Conservation (phyloP, 2,113 vertebrate genomes). For the Axis porcinus region DNA sequence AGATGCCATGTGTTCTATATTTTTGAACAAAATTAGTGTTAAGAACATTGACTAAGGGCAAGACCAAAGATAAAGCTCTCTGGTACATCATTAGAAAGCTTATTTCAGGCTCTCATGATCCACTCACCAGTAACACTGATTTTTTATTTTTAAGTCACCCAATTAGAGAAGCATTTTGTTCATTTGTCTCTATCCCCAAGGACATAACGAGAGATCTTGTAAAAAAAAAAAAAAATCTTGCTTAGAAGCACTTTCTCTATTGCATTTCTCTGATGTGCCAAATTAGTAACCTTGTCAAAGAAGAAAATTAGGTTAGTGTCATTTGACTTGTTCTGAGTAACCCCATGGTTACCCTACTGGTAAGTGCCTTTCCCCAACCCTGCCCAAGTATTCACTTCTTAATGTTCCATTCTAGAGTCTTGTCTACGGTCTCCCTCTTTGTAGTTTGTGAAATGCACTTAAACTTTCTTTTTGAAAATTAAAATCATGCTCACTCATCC, state of each 20-base stretch:
- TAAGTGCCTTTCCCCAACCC: background rate
- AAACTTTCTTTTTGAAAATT: conserved; percentile 9
- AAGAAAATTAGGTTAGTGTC: background rate
- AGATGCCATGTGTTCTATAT: background rate
- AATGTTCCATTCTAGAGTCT: background rate
- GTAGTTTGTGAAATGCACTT: background rate
- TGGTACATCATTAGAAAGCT: background rate
- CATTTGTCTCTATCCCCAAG: background rate
- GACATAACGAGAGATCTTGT: background rate
- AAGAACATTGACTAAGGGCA: background rate
- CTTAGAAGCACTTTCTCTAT: background rate
- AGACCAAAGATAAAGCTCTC: background rate
- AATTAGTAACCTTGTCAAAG: background rate
- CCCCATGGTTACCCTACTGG: background rate
- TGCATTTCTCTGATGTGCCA: background rate
- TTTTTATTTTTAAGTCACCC: background rate
- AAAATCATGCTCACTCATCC: conserved; percentile 1
- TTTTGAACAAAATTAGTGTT: conserved; percentile 19
- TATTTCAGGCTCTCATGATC: background rate
- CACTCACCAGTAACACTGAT: background rate
- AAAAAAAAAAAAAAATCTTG: background rate
- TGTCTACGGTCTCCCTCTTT: background rate
- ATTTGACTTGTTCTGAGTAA: background rate
- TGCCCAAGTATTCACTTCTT: background rate
- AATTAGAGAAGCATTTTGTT: conserved; percentile 1